phyloP scores from a whole-genome alignment of 2,888 invertebrate species.

The Microctonus aethiopoides region DNA sequence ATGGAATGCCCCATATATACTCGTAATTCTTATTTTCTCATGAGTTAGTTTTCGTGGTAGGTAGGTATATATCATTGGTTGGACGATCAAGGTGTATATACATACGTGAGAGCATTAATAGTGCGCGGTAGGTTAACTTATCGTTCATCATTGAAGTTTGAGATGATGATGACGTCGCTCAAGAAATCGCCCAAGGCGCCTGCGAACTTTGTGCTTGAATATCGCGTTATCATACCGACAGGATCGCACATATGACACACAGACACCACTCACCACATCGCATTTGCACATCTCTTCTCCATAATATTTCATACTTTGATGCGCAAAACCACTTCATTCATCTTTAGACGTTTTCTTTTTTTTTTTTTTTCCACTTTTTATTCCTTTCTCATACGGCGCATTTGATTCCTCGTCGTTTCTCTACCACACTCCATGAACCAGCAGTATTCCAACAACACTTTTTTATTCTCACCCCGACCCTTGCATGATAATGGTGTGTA shows the following conservation, averaged over 20 bases:
- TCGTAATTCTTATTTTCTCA: conserved; percentile 51
- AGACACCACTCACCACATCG: neutral
- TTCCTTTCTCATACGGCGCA: neutral
- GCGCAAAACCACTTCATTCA: conserved; percentile 36
- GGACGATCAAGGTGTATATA: neutral
- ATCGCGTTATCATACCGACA: conserved; percentile 8
- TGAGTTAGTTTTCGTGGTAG: conserved; percentile 23
- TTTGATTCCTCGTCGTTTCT: conserved; percentile 8
- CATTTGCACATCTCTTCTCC: neutral
- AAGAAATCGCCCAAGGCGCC: conserved; percentile 26
- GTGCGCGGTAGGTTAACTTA: conserved; percentile 51
- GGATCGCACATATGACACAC: neutral
- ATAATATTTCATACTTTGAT: conserved; percentile 9
- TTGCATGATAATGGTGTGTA: neutral
- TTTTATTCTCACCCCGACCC: neutral
- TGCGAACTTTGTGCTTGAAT: conserved; percentile 26
- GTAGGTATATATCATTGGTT: no score
- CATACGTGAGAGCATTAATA: conserved; percentile 33
- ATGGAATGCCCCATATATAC: conserved; percentile 20
- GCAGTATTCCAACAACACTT: conserved; percentile 10
- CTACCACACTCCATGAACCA: conserved; percentile 1
- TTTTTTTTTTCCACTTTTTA: neutral
- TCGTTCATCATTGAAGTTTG: conserved; percentile 38
- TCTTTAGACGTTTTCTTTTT: conserved; percentile 23
- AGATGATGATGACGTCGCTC: conserved; percentile 30